These are phyloP conservation scores for Electrona antarctica DNA, from an alignment of 2,113 vertebrate genomes.

Conservation along the genomic window DNA sequence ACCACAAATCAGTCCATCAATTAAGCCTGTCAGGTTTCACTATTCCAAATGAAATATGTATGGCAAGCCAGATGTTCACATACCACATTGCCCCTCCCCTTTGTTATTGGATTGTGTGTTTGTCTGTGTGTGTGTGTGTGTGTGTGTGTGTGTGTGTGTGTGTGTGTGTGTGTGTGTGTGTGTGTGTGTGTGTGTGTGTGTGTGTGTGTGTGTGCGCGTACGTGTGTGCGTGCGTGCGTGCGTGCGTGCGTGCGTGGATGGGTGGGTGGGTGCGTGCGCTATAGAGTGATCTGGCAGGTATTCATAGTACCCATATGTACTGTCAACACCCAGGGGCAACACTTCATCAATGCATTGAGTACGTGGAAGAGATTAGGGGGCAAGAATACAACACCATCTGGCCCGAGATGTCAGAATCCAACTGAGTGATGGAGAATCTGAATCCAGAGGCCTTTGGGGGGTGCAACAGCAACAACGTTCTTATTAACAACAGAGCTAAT, in stretches of 20 bases:
- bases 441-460: constrained; percentile 52
- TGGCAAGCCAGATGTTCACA: not conserved
- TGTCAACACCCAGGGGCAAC: constrained; percentile 52
- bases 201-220: not conserved
- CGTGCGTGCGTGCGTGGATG: not conserved
- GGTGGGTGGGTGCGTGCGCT: constrained; percentile 22
- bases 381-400: constrained; percentile 68
- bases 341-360: constrained; percentile 56
- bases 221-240: no score
- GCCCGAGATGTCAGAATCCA: constrained; percentile 64
- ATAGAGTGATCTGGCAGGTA: constrained; percentile 64
- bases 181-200: constrained; percentile 15
- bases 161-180: no score
- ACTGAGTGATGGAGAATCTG: constrained; percentile 62
- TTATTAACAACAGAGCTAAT: constrained; percentile 68
- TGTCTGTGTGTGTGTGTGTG: not conserved
- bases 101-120: no score
- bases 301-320: constrained; percentile 66
- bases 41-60: no score
- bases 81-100: not conserved
- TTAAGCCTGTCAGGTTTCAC: no score
- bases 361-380: constrained; percentile 41
- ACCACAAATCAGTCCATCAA: no score
- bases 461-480: constrained; percentile 49
- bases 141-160: not conserved